A percentile compares a stretch with the other conserved stretches of the same genome.
These are phyloP conservation scores for Cygnus buccinator DNA, from an alignment of 2,113 vertebrate genomes.

Conservation along the genomic window DNA sequence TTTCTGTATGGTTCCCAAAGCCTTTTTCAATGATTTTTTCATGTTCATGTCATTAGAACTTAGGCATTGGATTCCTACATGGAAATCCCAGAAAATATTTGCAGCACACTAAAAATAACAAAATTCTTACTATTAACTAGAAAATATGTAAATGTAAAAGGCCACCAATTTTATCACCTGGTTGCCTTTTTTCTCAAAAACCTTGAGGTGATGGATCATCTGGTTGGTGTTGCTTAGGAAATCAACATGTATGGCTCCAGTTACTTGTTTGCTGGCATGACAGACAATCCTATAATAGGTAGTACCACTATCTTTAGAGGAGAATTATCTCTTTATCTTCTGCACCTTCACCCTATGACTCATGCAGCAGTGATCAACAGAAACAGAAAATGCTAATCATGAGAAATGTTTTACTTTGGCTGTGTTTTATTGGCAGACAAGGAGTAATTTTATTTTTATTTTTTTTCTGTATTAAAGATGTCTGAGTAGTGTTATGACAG, in stretches of 20 bases:
- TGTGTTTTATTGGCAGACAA: background rate
- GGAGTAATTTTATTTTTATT: background rate
- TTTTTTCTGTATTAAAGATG: background rate
- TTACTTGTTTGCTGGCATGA: background rate
- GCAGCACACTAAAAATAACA: background rate
- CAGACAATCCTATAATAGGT: background rate
- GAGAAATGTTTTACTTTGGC: background rate
- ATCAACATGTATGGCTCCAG: rapidly evolving
- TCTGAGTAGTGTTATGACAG: background rate
- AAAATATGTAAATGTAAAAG: background rate
- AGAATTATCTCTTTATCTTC: background rate
- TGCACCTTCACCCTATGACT: background rate
- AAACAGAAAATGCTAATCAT: background rate
- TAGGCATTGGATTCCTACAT: background rate
- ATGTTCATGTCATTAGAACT: background rate
- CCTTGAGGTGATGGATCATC: background rate
- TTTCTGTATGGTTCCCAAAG: background rate
- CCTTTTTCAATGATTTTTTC: background rate
- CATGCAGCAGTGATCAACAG: rapidly evolving
- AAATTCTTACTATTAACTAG: background rate
- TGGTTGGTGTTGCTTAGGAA: background rate
- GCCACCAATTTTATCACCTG: background rate
- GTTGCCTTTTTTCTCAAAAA: background rate
- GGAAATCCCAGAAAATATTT: background rate
- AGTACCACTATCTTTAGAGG: background rate